phyloP scores from a whole-genome alignment of 2,113 vertebrate species.

The Choloepus hoffmanni region DNA sequence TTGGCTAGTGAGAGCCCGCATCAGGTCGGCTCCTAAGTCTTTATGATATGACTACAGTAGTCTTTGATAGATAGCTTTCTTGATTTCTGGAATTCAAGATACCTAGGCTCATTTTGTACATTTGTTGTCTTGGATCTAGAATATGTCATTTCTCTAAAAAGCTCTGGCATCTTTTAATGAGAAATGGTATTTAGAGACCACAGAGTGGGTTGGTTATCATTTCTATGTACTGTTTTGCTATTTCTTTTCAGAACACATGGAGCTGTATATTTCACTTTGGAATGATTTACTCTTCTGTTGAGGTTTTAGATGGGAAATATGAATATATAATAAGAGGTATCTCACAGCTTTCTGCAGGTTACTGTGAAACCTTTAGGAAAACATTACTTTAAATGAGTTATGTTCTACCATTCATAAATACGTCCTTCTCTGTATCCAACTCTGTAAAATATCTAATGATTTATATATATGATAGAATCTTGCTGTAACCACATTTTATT shows the following conservation, averaged over 20 bases:
- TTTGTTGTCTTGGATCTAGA: constrained; percentile 22
- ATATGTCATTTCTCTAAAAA: constrained; percentile 30
- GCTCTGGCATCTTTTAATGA: background rate
- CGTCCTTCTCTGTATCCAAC: background rate
- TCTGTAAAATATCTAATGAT: background rate
- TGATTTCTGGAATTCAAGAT: background rate
- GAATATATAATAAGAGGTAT: background rate
- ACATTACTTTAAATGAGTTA: background rate
- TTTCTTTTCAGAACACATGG: background rate
- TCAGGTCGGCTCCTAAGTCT: too few species aligned
- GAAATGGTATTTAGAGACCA: constrained; percentile 11
- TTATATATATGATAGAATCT: background rate
- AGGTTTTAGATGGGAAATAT: background rate
- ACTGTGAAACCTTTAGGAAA: background rate
- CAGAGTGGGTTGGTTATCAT: background rate
- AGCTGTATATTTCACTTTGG: background rate
- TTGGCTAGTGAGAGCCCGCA: too few species aligned
- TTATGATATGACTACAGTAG: background rate
- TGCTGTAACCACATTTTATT: background rate
- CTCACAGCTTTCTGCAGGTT: background rate
- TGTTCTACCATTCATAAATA: background rate
- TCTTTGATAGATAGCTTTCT: background rate
- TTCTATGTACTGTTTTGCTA: background rate
- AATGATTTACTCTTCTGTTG: background rate
- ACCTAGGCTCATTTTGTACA: background rate